phyloP scores from a whole-genome alignment of 2,888 invertebrate species.

The Tipula lateralis region DNA sequence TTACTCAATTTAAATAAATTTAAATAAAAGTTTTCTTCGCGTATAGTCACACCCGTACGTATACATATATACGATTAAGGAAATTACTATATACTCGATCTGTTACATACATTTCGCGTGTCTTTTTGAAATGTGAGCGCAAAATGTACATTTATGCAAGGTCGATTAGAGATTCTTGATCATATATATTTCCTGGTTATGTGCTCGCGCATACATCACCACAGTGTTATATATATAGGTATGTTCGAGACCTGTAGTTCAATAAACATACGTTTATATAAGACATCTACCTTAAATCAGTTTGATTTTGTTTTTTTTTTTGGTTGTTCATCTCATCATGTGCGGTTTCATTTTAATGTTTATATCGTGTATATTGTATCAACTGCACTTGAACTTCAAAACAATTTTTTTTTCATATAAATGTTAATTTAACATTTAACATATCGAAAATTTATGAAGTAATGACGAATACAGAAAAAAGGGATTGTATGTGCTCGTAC shows the following conservation, averaged over 20 bases:
- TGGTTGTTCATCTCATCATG: neutral
- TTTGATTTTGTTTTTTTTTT: neutral
- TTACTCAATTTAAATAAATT: constrained; percentile 9
- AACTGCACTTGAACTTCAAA: constrained; percentile 19
- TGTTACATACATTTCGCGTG: no score
- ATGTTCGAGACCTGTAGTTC: neutral
- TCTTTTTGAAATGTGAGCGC: neutral
- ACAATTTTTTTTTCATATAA: neutral
- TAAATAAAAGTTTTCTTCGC: neutral
- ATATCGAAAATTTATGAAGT: neutral
- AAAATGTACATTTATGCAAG: neutral
- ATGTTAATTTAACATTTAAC: constrained; percentile 24
- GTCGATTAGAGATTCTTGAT: neutral
- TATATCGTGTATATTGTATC: neutral
- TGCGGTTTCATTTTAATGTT: neutral
- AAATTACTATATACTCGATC: no score
- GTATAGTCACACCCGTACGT: neutral
- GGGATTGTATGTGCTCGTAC: neutral
- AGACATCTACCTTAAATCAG: neutral
- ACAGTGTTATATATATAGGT: neutral
- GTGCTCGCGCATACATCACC: neutral
- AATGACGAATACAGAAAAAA: neutral
- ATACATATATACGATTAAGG: neutral
- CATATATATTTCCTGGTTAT: neutral
- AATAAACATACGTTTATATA: neutral